Base-by-base conservation (phyloP, 2,888 invertebrate genomes). In the Polietes domitor region DNA sequence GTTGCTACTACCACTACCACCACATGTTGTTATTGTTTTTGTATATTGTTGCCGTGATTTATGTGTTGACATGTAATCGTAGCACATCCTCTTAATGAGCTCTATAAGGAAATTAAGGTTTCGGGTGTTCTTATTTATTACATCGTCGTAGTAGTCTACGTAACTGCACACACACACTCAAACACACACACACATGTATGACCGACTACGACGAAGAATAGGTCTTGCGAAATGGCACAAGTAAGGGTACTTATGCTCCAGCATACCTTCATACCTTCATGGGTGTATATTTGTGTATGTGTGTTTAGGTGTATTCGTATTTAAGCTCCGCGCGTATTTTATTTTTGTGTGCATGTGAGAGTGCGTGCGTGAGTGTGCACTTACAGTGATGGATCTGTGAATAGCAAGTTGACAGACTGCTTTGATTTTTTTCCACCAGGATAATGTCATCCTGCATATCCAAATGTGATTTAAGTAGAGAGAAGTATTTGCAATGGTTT, bases 21-120 rank as follows among this genome's bases (percentile, higher is more conserved):
- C n/a, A n/a, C n/a, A n/a, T 19, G 65, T 21, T 12, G 65, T 21
- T 24, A 24, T 17, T 68, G 68, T 26, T 65, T 32, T n/a, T 43
- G 15, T 43, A 43, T n/a, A 17, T 68, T 68, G n/a, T 47, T 70
- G 76, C 73, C 73, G 81, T 84, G 84, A 84, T 81, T 84, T 84
- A 84, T 84, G 84, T 84, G 84, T 79, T 81, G 84, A 81, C 81
- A 81, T 84, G 84, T 79, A 81, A 81, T 84, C 81, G 81, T 73
- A 81, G 68, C 81, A 81, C 81, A 84, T 79, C 81, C 84, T 76
- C 81, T 81, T 84, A 81, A 81, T 84, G 81, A 84, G 81, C 78
- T 84, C 72, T 79, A 55, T 76, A 81, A 84, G 84, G 81, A 81
- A 81, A 84, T 84, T 81, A 84, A 81, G 81, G 81, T 81, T 84